These are phyloP conservation scores for Stenchaetothrips biformis DNA, from an alignment of 2,888 invertebrate species.

Conservation along the genomic window DNA sequence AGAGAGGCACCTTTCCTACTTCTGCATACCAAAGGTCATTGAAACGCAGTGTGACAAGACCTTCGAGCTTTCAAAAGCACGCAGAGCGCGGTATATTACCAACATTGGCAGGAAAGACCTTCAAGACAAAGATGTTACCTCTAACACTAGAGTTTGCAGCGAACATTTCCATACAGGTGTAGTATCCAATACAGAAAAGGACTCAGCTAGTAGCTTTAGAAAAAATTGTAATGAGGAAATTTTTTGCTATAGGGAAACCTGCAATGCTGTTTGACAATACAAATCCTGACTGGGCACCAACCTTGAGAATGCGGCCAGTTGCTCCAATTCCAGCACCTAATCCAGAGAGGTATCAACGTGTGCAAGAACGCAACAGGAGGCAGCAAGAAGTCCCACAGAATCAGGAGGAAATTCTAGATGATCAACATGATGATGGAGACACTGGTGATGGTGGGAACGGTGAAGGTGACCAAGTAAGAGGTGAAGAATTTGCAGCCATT, in stretches of 20 bases:
- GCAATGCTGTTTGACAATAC: not conserved
- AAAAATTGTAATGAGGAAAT: too few species aligned
- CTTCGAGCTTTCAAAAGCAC: not conserved
- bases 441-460: too few species aligned
- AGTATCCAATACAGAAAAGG: not conserved
- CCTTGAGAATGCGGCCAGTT: not conserved
- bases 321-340: not conserved
- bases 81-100: not conserved
- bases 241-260: not conserved
- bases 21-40: not conserved
- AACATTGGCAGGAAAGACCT: not conserved
- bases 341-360: too few species aligned
- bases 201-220: too few species aligned
- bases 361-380: too few species aligned
- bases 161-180: not conserved
- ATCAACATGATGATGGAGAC: too few species aligned
- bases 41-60: not conserved
- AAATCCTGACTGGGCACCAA: not conserved
- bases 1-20: slow-evolving; percentile 16
- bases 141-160: not conserved
- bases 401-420: too few species aligned
- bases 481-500: too few species aligned
- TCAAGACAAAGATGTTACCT: not conserved
- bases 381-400: too few species aligned
- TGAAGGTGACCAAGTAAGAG: too few species aligned